These are phyloP conservation scores for Galagoides demidoff DNA, from an alignment of 2,797 vertebrate genomes.

Conservation along the genomic window DNA sequence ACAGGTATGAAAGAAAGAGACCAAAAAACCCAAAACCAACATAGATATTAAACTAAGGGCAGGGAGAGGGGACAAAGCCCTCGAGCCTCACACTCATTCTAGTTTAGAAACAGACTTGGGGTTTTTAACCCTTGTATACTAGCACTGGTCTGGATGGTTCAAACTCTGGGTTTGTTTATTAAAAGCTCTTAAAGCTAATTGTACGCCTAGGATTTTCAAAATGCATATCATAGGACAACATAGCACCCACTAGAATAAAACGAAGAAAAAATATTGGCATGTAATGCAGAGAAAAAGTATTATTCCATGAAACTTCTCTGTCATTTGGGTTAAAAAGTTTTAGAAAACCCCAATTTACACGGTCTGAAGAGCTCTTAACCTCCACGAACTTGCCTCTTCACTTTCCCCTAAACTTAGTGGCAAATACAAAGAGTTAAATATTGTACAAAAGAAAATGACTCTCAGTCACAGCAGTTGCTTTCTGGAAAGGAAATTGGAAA, in stretches of 20 bases:
- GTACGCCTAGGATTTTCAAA: background rate
- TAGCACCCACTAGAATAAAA: background rate
- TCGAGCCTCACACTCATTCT: background rate
- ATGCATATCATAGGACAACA: background rate
- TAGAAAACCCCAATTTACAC: background rate
- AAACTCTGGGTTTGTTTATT: background rate
- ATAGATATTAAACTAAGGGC: background rate
- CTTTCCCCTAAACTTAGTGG: background rate
- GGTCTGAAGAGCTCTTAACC: background rate
- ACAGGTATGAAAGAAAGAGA: background rate
- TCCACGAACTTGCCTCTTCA: rapidly evolving
- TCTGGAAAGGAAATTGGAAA: background rate
- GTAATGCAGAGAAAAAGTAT: background rate
- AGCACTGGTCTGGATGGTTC: background rate
- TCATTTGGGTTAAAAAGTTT: background rate
- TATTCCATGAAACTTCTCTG: background rate
- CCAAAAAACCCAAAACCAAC: background rate
- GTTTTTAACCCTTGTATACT: background rate
- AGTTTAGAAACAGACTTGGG: background rate
- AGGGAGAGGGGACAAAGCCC: background rate
- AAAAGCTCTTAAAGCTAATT: background rate
- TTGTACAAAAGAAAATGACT: background rate
- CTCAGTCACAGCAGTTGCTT: background rate
- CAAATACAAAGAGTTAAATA: background rate
- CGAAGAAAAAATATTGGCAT: background rate